These are phyloP conservation scores for Thymelicus acteon DNA, from an alignment of 2,888 invertebrate species.

Conservation along the genomic window DNA sequence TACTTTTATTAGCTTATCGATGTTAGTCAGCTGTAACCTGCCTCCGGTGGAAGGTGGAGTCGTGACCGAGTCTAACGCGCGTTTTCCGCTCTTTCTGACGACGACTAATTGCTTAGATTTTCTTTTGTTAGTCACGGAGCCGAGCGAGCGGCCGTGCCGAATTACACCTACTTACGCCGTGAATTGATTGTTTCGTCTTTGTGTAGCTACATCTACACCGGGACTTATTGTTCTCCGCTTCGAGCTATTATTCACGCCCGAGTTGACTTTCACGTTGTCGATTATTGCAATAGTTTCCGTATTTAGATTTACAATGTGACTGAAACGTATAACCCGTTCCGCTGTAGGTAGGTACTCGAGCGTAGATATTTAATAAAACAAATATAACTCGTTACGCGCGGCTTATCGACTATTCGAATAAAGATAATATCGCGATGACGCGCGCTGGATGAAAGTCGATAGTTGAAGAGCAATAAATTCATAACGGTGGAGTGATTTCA, in stretches of 20 bases:
- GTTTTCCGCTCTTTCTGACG: slow-evolving; percentile 85
- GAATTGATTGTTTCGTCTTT: slow-evolving; percentile 85
- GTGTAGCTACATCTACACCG: slow-evolving; percentile 81
- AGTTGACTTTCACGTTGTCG: slow-evolving; percentile 77
- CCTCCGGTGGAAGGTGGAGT: slow-evolving; percentile 45
- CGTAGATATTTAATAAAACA: neutral
- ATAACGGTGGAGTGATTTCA: slow-evolving; percentile 72
- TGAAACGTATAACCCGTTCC: slow-evolving; percentile 37
- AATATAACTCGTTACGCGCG: neutral
- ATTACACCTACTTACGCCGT: slow-evolving; percentile 82
- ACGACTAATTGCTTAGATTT: slow-evolving; percentile 85
- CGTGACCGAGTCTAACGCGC: slow-evolving; percentile 80
- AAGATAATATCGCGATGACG: slow-evolving; percentile 40
- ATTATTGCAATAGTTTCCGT: slow-evolving; percentile 77
- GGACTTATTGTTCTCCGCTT: slow-evolving; percentile 78
- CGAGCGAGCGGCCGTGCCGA: slow-evolving; percentile 78
- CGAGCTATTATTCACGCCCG: slow-evolving; percentile 77
- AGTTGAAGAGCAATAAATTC: slow-evolving; percentile 63
- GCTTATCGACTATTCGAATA: slow-evolving; percentile 15
- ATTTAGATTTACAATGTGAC: slow-evolving; percentile 58
- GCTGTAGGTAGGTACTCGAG: slow-evolving; percentile 23
- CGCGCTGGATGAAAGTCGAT: slow-evolving; percentile 48
- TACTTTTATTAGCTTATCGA: slow-evolving; percentile 3
- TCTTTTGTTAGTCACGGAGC: slow-evolving; percentile 84
- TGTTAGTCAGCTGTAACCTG: neutral